These are phyloP conservation scores for Drosophila maculinotata DNA, from an alignment of 2,888 invertebrate genomes.

Conservation along the genomic window DNA sequence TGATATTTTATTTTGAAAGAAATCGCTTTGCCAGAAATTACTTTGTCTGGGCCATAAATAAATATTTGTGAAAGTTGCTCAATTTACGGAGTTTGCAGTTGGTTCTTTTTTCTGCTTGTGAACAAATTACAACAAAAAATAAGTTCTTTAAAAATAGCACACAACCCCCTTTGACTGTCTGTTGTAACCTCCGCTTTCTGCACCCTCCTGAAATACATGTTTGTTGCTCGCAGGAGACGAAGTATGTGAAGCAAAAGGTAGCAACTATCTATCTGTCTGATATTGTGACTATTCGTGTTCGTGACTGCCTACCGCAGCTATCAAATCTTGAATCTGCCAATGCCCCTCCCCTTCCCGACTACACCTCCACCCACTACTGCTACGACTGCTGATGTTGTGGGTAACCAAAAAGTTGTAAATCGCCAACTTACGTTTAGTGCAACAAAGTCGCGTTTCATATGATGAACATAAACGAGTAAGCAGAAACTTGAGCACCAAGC, in stretches of 20 bases:
- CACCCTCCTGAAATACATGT: constrained; percentile 1
- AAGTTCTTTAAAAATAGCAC: not conserved
- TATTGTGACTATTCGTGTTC: constrained; percentile 6
- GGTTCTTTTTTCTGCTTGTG: no score
- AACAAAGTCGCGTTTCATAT: constrained; percentile 72
- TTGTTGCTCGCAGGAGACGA: constrained; percentile 14
- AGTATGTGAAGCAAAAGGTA: constrained; percentile 5
- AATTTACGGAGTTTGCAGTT: not conserved
- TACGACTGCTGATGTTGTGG: constrained; percentile 29
- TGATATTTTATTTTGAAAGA: not conserved
- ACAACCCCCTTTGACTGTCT: constrained; percentile 1
- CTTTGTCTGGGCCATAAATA: not conserved
- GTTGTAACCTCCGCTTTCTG: not conserved
- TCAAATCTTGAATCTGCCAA: constrained; percentile 8
- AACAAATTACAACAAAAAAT: not conserved
- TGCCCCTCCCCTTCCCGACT: no score
- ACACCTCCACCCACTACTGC: not conserved
- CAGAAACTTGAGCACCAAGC: constrained; percentile 29
- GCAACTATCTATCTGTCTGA: constrained; percentile 15
- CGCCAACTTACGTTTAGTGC: constrained; percentile 68
- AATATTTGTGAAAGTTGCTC: constrained; percentile 2
- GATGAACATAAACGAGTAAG: constrained; percentile 63
- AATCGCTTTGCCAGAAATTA: not conserved
- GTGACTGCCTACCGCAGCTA: constrained; percentile 11
- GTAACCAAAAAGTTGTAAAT: constrained; percentile 68